A percentile compares a stretch with the other conserved stretches of the same genome.
Evolutionary conservation across 2,888 invertebrate species (phyloP).

Genomic region (Lobophora halterata): DNA sequence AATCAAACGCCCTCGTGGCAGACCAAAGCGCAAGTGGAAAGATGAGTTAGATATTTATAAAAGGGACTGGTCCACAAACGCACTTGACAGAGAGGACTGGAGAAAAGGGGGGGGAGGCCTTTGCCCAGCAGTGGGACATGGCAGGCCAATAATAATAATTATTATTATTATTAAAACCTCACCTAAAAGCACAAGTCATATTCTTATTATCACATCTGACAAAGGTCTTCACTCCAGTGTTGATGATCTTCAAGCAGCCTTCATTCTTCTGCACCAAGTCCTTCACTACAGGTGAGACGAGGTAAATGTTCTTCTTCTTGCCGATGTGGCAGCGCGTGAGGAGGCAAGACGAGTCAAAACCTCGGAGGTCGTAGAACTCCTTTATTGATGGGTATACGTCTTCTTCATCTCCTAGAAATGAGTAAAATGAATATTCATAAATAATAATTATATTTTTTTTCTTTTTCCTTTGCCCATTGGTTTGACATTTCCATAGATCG

Average conservation of each 20-base stretch:
- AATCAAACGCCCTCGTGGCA: no score
- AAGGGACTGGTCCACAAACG: no score
- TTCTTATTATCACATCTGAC: constrained; percentile 95
- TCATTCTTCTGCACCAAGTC: constrained; percentile 91
- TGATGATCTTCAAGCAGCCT: constrained; percentile 92
- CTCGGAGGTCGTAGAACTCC: constrained; percentile 88
- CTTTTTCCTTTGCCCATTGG: no score
- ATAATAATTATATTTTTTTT: no score
- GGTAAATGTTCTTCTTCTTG: constrained; percentile 96
- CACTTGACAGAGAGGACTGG: no score
- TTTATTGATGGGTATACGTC: constrained; percentile 91
- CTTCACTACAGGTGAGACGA: constrained; percentile 90
- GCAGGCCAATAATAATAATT: no score
- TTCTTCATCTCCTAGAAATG: constrained; percentile 83
- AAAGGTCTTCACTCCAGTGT: constrained; percentile 97
- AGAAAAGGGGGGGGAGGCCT: no score
- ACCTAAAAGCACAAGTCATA: constrained; percentile 91
- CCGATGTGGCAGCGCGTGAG: constrained; percentile 91
- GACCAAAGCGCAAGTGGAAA: no score
- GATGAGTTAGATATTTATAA: no score
- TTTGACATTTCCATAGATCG: no score
- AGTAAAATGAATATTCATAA: no score
- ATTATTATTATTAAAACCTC: constrained; percentile 19
- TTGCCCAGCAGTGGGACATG: no score
- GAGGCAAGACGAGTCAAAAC: constrained; percentile 86